Evolutionary conservation across 2,797 vertebrate species (phyloP).

Genomic region (Silurus aristotelis): DNA sequence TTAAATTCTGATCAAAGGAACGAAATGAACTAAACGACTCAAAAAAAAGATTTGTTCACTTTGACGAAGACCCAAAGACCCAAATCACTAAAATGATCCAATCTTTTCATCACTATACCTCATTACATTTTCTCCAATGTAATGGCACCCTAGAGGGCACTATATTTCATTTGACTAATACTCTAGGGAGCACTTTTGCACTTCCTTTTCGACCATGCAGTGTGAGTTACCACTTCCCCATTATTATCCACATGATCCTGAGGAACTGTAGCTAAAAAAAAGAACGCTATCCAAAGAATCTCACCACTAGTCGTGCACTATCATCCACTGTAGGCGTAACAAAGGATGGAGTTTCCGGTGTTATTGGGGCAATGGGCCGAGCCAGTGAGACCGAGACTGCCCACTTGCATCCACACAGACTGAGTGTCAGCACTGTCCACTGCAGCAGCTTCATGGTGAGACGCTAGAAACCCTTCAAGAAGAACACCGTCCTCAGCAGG

Average conservation of each 20-base stretch:
- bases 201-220: not conserved
- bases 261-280: too few relatives aligned
- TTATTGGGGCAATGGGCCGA: slow-evolving; percentile 10
- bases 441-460: slow-evolving; percentile 58
- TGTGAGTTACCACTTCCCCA: too few relatives aligned
- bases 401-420: slow-evolving; percentile 48
- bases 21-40: too few relatives aligned
- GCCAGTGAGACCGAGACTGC: slow-evolving; percentile 39
- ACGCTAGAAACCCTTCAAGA: slow-evolving; percentile 36
- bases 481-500: slow-evolving; percentile 14
- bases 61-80: too few relatives aligned
- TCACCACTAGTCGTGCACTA: slow-evolving; percentile 69
- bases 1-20: too few relatives aligned
- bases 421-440: slow-evolving; percentile 60
- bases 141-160: not conserved
- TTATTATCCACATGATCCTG: too few relatives aligned
- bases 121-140: not conserved
- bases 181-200: not conserved
- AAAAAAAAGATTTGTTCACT: too few relatives aligned
- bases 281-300: not conserved
- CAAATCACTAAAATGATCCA: too few relatives aligned
- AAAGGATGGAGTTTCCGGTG: slow-evolving; percentile 24
- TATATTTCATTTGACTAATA: not conserved
- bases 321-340: slow-evolving; percentile 67
- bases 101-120: too few relatives aligned